A percentile compares a stretch with the other conserved stretches of the same genome.
Evolutionary conservation across 2,888 invertebrate genomes (phyloP).

Genomic region (Fragum whitleyi): DNA sequence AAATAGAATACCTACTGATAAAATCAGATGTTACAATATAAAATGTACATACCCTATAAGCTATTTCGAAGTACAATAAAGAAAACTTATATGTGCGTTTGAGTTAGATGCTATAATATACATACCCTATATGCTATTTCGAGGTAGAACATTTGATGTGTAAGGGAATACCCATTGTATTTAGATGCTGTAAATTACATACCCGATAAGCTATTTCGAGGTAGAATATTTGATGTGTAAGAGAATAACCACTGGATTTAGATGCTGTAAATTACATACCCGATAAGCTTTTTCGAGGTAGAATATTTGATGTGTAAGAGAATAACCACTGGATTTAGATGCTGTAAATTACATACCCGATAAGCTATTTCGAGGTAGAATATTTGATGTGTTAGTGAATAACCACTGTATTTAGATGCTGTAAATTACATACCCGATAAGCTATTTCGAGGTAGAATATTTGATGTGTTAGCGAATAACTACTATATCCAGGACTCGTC

Average conservation of each 20-base stretch:
- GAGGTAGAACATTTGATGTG: constrained; percentile 83
- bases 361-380: constrained; percentile 83
- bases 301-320: constrained; percentile 82
- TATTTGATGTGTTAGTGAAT: constrained; percentile 82
- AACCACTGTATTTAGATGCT: constrained; percentile 72
- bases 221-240: constrained; percentile 83
- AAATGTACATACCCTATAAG: constrained; percentile 73
- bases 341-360: constrained; percentile 63
- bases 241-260: constrained; percentile 78
- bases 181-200: not conserved
- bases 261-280: constrained; percentile 56
- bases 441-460: constrained; percentile 83
- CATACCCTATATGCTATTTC: constrained; percentile 80
- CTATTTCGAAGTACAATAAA: constrained; percentile 83
- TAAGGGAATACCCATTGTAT: constrained; percentile 81
- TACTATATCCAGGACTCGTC: constrained; percentile 79
- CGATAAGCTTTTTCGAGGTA: constrained; percentile 81
- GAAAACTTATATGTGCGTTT: no score
- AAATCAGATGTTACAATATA: constrained; percentile 61
- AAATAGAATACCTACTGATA: constrained; percentile 80
- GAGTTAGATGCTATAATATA: not conserved
- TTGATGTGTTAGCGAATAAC: constrained; percentile 83
- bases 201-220: constrained; percentile 81
- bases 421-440: constrained; percentile 68
- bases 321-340: constrained; percentile 76